Evolutionary conservation across 2,797 vertebrate species (phyloP).

Genomic region (Ceryle rudis): DNA sequence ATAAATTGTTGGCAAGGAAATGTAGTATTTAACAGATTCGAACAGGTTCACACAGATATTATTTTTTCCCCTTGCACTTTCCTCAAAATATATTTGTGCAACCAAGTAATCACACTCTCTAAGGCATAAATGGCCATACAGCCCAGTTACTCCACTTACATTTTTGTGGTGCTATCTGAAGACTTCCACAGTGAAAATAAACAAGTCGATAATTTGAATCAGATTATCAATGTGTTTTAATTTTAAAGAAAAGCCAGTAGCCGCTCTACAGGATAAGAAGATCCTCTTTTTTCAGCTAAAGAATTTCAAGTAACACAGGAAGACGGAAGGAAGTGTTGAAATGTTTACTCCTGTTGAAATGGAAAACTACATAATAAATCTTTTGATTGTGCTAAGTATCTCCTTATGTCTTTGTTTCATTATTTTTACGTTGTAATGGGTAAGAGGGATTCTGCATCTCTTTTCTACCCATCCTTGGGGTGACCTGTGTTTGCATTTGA

Average conservation of each 20-base stretch:
- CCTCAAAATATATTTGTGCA: not conserved
- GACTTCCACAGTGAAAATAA: not conserved
- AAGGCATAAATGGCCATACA: not conserved
- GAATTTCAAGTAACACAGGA: not conserved
- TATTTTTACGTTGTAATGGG: not conserved
- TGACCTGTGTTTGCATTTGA: not conserved
- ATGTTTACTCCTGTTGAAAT: not conserved
- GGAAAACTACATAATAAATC: not conserved
- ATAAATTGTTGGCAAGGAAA: conserved; percentile 60
- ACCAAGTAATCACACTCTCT: not conserved
- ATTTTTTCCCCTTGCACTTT: not conserved
- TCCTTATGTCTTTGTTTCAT: not conserved
- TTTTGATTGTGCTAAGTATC: not conserved
- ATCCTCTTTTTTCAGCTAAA: not conserved
- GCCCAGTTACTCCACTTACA: rapidly evolving
- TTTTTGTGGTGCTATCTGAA: not conserved
- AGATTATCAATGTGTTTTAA: not conserved
- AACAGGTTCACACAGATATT: not conserved
- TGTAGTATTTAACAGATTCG: not conserved
- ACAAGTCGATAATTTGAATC: not conserved
- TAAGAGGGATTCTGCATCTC: not conserved
- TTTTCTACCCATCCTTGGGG: not conserved
- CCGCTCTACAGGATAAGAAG: not conserved
- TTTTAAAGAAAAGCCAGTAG: not conserved
- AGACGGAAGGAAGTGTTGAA: not conserved